Base-by-base conservation (phyloP, 2,888 invertebrate genomes). In the Leucophenga maculata region DNA sequence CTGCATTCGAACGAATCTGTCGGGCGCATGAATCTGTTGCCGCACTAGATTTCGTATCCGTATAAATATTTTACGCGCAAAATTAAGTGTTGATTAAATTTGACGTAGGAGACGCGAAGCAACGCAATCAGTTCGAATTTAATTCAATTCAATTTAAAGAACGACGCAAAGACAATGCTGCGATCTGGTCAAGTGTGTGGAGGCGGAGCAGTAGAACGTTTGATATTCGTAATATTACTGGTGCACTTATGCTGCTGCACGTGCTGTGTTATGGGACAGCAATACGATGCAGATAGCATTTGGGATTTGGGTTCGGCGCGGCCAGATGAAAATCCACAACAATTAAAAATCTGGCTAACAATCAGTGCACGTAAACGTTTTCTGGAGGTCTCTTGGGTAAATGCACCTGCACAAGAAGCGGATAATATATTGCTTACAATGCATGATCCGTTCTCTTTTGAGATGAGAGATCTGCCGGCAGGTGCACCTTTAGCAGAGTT, bases 381-480 rank as follows among this genome's bases (percentile, higher is more conserved):
- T 32, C 59, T 89, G 13, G 88, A 88, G 69, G 79, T 89, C n/a
- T 87, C 87, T 16, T 89, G 89, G 88, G 77, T 75, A 48, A 84
- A 88, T 80, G 87, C 87, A 0, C 80, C 83, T 1, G 78, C 80
- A 0, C 72, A 73, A 6, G 70, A 73, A 1, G 85, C 81, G 6
- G 88, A 88, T 72, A 75, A 80, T 65, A 80, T 89, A 13, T 69
- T 89, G 9, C 52, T 89, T 55, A 88, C 88, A 3, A 75, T 74
- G 2, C 79, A 85, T 67, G 85, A 85, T 71, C 86, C 89, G 0
- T 65, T 76, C n/a, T 79, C 71, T 14, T 88, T 88, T 69, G 76
- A 84, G 54, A 78, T 78, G 59, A 72, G 82, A 2, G 67, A 77
- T n/a, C 62, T 80, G 9, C 72, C 78, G 1, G 39, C 75, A 8